Base-by-base conservation (phyloP, 2,888 invertebrate genomes). In the Yponomeuta cagnagella region DNA sequence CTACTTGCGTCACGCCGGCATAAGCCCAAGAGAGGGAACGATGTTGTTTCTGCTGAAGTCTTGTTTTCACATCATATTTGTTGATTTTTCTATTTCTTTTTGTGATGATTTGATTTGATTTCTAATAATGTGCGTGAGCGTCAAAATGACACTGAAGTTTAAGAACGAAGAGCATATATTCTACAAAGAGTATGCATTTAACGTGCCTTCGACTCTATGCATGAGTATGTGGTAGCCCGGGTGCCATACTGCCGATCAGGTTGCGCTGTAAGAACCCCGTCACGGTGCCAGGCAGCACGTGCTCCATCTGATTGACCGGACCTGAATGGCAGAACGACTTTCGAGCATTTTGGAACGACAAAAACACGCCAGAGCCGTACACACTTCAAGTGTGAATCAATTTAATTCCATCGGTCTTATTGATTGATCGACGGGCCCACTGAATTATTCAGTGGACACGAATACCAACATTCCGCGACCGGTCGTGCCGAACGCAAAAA, bases 401-500 rank as follows among this genome's bases (percentile, higher is more conserved):
- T 90, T 90, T 88, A 85, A 90, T 88, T 87, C 85, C 85, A 88
- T 89, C 78, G 86, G 83, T 86, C 89, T 90, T 89, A 91, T 91
- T 90, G 90, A 92, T 90, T 84, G 92, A 91, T 91, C 82, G 89
- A 83, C 86, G 87, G 88, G 87, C 87, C 82, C 86, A 77, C 84
- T 91, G 91, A 88, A 91, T 92, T 83, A 91, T 92, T 90, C 90
- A 91, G 78, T 79, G 85, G 81, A 90, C 89, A 91, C 87, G 87
- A 89, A 89, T 87, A 86, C 88, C 86, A 82, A 80, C 86, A 89
- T 89, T 86, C 90, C 85, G 71, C 74, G 74, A 72, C 76, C 79
- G 85, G 89, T 87, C 87, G 88, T 88, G 74, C 73, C 10, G 43
- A 63, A 10, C 1, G 77, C 82, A 90, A 92, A 92, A 91, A 91